phyloP scores from a whole-genome alignment of 1,140 invertebrate genomes.

The Calosoma granatense region DNA sequence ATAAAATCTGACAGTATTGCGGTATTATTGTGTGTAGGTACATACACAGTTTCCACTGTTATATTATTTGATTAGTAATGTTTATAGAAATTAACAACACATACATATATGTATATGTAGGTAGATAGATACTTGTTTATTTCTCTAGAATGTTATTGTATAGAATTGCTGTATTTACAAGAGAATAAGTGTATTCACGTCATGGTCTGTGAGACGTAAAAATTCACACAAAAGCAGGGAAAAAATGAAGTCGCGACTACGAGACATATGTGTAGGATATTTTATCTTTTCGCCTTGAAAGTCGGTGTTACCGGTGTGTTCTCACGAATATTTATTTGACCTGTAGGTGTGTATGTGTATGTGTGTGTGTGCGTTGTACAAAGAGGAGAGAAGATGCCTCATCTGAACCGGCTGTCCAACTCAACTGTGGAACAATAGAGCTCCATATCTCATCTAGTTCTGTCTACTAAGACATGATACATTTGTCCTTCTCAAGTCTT shows the following conservation, averaged over 20 bases:
- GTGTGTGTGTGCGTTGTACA: background rate
- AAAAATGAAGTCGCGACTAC: background rate
- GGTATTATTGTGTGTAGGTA: too few species aligned
- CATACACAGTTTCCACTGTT: too few species aligned
- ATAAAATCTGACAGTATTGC: too few species aligned
- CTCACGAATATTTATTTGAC: background rate
- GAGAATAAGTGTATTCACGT: background rate
- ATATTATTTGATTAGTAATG: too few species aligned
- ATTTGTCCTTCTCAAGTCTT: background rate
- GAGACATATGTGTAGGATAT: background rate
- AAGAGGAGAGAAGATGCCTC: background rate
- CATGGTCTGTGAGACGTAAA: too few species aligned
- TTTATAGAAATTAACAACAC: too few species aligned
- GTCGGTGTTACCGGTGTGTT: background rate
- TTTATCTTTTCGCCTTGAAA: background rate
- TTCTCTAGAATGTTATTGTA: background rate
- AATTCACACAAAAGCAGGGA: too few species aligned
- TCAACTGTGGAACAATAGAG: background rate
- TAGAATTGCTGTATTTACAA: background rate
- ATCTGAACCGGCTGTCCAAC: background rate
- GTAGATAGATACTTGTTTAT: background rate
- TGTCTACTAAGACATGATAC: background rate
- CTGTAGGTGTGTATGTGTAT: background rate
- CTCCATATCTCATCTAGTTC: background rate
- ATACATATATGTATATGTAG: background rate